Base-by-base conservation (phyloP, 2,113 vertebrate genomes). In the Nyctereutes procyonoides region DNA sequence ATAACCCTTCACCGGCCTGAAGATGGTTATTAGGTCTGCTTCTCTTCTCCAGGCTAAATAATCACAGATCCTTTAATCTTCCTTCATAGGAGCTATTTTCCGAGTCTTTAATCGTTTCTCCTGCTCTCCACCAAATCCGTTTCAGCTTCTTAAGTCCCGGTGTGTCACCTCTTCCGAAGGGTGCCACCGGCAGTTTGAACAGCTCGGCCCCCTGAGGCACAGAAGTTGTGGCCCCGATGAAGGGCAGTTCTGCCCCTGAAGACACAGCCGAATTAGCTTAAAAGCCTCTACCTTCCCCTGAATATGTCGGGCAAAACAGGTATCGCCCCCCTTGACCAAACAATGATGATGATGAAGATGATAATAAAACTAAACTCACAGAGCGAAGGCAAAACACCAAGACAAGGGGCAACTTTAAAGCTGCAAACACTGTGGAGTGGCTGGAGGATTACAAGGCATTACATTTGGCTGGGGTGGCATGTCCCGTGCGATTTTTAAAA, bases 41-140 rank as follows among this genome's bases (percentile, higher is more conserved):
- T n/a, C 93, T n/a, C 83, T 28, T 69, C 96, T 92, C 79, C 35
- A 51, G 90, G 88, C 98, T 96, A 95, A 97, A 86, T 94, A 69
- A 86, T 32, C 74, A 12, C 92, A 94, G 96, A 98, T 83, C 98
- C 96, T 87, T 98, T 98, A 97, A 98, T 98, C 98, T 97, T 80
- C 92, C 97, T 96, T 73, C 96, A 88, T 60, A 76, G 98, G 65
- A 80, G 91, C 97, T 83, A 87, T 94, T 96, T 98, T 58, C 98
- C 85, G 30, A 85, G 88, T 89, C 96, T 90, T 73, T 97, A 96
- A 97, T 97, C 96, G 56, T 94, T 87, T 96, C 95, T 96, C 96
- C 88, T n/a, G 58, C 96, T 97, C 97, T 96, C 94, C 16, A 17
- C 93, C 16, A 91, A 95, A 87, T 63, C 96, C 95, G 92, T 94